phyloP scores from a whole-genome alignment of 2,113 vertebrate genomes.

The Laterallus jamaicensis region DNA sequence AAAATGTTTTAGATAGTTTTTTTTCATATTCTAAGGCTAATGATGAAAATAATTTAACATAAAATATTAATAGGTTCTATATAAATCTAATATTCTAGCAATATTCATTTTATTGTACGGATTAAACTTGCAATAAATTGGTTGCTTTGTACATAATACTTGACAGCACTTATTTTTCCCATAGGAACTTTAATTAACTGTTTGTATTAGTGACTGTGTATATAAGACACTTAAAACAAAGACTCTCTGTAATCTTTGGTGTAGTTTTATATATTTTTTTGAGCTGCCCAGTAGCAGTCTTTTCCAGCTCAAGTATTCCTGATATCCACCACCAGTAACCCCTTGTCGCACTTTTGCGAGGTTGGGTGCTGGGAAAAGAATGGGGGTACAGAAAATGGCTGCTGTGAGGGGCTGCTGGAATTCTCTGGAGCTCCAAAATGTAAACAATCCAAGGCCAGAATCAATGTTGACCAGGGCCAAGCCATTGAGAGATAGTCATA shows the following conservation, averaged over 20 bases:
- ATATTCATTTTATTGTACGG: background rate
- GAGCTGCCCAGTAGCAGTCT: background rate
- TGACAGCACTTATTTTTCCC: background rate
- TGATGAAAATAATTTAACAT: background rate
- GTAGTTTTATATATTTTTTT: background rate
- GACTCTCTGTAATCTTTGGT: background rate
- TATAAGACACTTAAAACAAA: background rate
- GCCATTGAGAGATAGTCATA: no score
- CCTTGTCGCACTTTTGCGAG: no score
- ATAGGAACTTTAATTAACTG: background rate
- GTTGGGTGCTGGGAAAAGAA: no score
- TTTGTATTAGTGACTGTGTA: background rate
- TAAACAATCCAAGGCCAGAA: no score
- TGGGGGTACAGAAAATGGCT: no score
- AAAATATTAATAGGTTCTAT: background rate
- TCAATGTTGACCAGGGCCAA: no score
- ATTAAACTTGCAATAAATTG: background rate
- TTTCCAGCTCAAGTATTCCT: background rate
- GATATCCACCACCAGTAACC: background rate
- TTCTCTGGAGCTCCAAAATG: no score
- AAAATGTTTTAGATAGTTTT: background rate
- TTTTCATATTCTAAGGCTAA: background rate
- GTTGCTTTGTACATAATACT: background rate
- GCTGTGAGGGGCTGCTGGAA: no score
- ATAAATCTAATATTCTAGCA: background rate